Base-by-base conservation (phyloP, 2,888 invertebrate genomes). In the Apotomis turbidana region DNA sequence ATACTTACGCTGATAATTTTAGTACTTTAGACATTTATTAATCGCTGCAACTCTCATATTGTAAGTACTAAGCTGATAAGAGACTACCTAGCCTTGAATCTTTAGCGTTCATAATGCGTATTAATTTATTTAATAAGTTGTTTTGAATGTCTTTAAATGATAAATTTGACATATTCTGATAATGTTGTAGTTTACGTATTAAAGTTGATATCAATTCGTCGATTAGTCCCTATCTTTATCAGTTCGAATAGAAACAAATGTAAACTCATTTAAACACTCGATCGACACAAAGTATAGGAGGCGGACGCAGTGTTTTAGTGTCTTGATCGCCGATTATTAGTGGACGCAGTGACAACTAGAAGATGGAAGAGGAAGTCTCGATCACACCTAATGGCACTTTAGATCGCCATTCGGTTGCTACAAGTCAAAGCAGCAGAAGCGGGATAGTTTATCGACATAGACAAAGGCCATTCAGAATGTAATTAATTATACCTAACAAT, bases 201-300 rank as follows among this genome's bases (percentile, higher is more conserved):
- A 36, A 62, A 70, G 57, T 68, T 62, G 57, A 51, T 71, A 71
- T 71, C 71, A 71, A 71, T 71, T 68, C 36, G 51, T 62, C 38
- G 71, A 71, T 71, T 68, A 71, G 71, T 60, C n/a, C 27, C 51
- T 27, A 41, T 67, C 57, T 51, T 61, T 71, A 71, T 71, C 71
- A 68, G 52, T 61, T 68, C 61, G 62, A 68, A 62, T 67, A 61
- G 57, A 57, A 68, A 46, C 51, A 67, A 60, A 55, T 67, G 61
- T 58, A 61, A 58, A 66, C 55, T 57, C 71, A 68, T 61, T 52
- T 51, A 62, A 57, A 57, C 71, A 71, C 41, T 71, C 54, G 67
- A 61, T 71, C 15, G 49, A 57, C 2, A n/a, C 51, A 13, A 44
- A 27, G 46, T 58, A 52, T 36, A 49, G 51, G 15, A 68, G 67